A percentile compares a stretch with the other conserved stretches of the same genome.
Evolutionary conservation across 2,797 vertebrate species (phyloP).

Genomic region (Intellagama lesueurii): DNA sequence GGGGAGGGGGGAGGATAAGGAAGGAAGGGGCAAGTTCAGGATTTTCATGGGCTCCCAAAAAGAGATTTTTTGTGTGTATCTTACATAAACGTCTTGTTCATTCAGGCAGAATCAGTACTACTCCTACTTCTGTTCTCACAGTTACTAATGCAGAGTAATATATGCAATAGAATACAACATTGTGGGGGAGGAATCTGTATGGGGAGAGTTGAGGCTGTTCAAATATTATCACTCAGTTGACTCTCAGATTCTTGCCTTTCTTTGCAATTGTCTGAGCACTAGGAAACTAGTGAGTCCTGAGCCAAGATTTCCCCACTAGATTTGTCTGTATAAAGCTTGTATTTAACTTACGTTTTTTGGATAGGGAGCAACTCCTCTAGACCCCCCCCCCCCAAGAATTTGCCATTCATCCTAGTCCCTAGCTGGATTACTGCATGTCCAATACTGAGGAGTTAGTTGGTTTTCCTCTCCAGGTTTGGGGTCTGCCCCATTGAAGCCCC

Average conservation of each 20-base stretch:
- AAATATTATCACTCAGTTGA: not conserved
- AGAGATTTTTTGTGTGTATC: not conserved
- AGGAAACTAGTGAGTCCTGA: not conserved
- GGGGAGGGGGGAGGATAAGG: no score
- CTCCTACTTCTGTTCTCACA: not conserved
- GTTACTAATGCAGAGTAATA: not conserved
- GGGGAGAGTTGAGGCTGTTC: no score
- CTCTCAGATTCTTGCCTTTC: not conserved
- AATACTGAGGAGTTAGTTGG: not conserved
- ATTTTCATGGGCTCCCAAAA: not conserved
- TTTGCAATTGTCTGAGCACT: not conserved
- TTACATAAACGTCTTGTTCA: not conserved
- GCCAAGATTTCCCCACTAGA: not conserved
- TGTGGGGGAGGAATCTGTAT: not conserved
- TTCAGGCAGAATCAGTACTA: not conserved
- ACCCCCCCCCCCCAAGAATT: not conserved
- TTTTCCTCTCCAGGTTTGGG: not conserved
- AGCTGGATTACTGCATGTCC: not conserved
- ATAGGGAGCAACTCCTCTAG: not conserved
- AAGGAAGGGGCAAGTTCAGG: not conserved
- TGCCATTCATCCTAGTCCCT: not conserved
- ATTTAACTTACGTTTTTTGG: not conserved
- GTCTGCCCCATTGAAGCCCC: not conserved
- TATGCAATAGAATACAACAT: not conserved
- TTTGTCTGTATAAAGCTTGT: not conserved